phyloP scores from a whole-genome alignment of 2,113 vertebrate species.

The Apodemus sylvaticus region DNA sequence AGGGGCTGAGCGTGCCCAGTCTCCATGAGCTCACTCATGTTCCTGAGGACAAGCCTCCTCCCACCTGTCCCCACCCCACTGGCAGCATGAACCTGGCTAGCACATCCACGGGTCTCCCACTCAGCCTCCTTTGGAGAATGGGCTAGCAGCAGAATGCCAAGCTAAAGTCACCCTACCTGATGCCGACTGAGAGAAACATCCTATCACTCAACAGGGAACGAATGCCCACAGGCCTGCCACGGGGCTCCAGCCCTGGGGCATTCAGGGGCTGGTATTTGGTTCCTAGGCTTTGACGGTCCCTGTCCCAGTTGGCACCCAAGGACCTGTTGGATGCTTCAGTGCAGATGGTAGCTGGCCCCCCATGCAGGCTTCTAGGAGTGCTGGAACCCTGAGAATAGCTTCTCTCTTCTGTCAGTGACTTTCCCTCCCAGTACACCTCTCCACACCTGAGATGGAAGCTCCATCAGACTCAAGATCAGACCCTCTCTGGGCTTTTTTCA shows the following conservation, averaged over 20 bases:
- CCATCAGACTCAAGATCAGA: no score
- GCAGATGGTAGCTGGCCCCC: not conserved
- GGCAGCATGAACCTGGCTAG: not conserved
- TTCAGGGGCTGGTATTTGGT: not conserved
- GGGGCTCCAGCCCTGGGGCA: not conserved
- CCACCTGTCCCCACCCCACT: no score
- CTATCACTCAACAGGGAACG: fast-evolving
- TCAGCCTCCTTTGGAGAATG: not conserved
- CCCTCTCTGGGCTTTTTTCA: not conserved
- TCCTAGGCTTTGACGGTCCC: not conserved
- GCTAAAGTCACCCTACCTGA: not conserved
- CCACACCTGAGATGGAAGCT: fast-evolving
- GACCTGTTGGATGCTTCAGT: not conserved
- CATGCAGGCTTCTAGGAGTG: fast-evolving
- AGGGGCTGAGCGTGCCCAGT: not conserved
- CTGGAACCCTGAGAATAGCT: not conserved
- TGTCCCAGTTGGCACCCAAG: not conserved
- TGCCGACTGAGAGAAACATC: not conserved
- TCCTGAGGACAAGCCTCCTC: not conserved
- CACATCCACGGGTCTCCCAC: not conserved
- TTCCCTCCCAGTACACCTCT: fast-evolving
- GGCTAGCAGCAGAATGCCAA: not conserved
- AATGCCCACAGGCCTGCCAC: not conserved
- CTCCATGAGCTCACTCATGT: fast-evolving
- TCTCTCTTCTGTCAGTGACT: not conserved